phyloP scores from a whole-genome alignment of 2,797 vertebrate genomes.

The Leptatherina wallacei region DNA sequence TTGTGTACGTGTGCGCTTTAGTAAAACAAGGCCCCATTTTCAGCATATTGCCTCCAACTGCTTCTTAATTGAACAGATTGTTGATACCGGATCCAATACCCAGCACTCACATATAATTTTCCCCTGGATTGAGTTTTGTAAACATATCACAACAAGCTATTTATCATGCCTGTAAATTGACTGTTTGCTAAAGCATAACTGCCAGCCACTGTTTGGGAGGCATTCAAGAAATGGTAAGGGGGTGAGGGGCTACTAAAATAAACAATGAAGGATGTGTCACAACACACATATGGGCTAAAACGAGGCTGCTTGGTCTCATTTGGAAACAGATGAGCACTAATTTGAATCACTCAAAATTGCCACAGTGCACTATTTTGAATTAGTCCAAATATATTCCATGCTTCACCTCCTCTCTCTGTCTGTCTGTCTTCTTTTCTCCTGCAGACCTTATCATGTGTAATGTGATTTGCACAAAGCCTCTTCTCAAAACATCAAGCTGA shows the following conservation, averaged over 20 bases:
- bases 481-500: slow-evolving; percentile 73
- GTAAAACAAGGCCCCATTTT: slow-evolving; percentile 82
- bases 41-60: slow-evolving; percentile 92
- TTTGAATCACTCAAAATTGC: slow-evolving; percentile 76
- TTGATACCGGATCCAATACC: slow-evolving; percentile 93
- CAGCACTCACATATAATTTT: slow-evolving; percentile 91
- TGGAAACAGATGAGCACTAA: slow-evolving; percentile 77
- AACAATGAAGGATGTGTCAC: slow-evolving; percentile 82
- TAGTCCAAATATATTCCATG: slow-evolving; percentile 59
- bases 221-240: slow-evolving; percentile 85
- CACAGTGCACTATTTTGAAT: slow-evolving; percentile 70
- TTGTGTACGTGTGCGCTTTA: slow-evolving; percentile 59
- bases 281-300: slow-evolving; percentile 77
- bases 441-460: slow-evolving; percentile 61
- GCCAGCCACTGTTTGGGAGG: slow-evolving; percentile 88
- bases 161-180: slow-evolving; percentile 94
- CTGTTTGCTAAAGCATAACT: slow-evolving; percentile 97
- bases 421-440: slow-evolving; percentile 33
- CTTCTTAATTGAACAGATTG: slow-evolving; percentile 94
- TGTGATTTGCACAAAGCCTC: slow-evolving; percentile 64
- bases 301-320: slow-evolving; percentile 77
- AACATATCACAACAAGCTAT: slow-evolving; percentile 93
- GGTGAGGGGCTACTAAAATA: slow-evolving; percentile 58
- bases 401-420: slow-evolving; percentile 30
- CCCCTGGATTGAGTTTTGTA: slow-evolving; percentile 92